A percentile compares a stretch with the other conserved stretches of the same genome.
Conservation (phyloP, 2,113 vertebrate genomes). For the Sorex araneus region DNA sequence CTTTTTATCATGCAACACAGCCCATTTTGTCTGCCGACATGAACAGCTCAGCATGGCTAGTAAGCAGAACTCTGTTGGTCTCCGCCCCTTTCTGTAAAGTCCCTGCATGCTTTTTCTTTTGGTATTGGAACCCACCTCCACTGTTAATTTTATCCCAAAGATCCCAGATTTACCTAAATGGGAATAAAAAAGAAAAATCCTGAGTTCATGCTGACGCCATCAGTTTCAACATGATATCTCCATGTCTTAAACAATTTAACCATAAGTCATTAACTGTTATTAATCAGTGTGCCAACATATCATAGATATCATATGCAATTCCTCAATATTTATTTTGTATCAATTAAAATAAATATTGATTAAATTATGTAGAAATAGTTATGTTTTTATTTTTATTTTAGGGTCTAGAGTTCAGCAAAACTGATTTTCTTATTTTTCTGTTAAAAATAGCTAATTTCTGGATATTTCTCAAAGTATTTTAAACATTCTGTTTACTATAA, state of each 20-base stretch:
- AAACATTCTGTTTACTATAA: conserved; percentile 78
- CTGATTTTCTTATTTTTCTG: conserved; percentile 76
- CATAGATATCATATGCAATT: too few relatives aligned
- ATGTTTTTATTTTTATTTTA: conserved; percentile 47
- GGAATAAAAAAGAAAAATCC: too few relatives aligned
- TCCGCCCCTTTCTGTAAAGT: neutral
- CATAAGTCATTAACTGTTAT: too few relatives aligned
- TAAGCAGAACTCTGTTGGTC: accelerated
- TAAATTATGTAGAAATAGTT: conserved; percentile 42
- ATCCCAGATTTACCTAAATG: too few relatives aligned
- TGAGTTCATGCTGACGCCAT: neutral
- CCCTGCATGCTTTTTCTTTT: neutral
- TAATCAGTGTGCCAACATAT: too few relatives aligned
- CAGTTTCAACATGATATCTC: neutral
- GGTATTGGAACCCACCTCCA: too few relatives aligned
- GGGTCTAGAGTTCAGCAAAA: conserved; percentile 77
- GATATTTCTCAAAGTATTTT: conserved; percentile 77
- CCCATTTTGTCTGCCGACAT: accelerated
- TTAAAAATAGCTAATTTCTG: conserved; percentile 76
- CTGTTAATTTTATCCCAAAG: too few relatives aligned
- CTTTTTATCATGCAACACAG: neutral
- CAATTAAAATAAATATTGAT: too few relatives aligned
- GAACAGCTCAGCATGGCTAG: too few relatives aligned
- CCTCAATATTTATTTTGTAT: too few relatives aligned
- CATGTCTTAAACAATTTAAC: too few relatives aligned